Evolutionary conservation across 2,113 vertebrate species (phyloP).

Genomic region (Myanophis thanlyinensis): DNA sequence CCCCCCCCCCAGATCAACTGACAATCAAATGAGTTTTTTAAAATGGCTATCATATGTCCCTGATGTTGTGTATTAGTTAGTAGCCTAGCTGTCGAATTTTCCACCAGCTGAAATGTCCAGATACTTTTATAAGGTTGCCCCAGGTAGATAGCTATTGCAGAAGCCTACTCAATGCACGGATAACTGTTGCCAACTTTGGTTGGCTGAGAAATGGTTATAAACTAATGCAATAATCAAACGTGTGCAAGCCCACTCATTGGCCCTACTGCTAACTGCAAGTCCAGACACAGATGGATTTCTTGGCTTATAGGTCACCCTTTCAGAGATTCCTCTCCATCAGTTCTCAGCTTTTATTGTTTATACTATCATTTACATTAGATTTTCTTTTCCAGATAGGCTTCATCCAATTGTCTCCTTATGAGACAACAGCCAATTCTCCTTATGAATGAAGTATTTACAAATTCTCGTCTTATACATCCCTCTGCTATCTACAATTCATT

Average conservation of each 20-base stretch:
- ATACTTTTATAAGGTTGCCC: not conserved
- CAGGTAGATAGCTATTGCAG: not conserved
- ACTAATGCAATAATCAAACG: not conserved
- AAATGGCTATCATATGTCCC: not conserved
- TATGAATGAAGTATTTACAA: not conserved
- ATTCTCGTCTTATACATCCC: not conserved
- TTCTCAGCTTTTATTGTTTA: not conserved
- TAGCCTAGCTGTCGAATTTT: not conserved
- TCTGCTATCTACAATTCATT: constrained; percentile 23
- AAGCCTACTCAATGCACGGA: not conserved
- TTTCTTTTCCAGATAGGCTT: not conserved
- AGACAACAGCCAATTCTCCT: not conserved
- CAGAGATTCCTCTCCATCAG: not conserved
- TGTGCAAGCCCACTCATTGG: not conserved
- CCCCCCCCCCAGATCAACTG: not conserved
- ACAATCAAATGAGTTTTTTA: not conserved
- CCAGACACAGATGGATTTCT: not conserved
- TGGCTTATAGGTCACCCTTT: not conserved
- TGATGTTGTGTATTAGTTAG: not conserved
- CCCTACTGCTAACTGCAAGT: not conserved
- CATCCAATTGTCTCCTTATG: not conserved
- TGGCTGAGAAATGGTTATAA: not conserved
- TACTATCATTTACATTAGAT: not conserved
- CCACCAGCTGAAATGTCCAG: not conserved
- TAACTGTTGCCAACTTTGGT: not conserved